A percentile compares a stretch with the other conserved stretches of the same genome.
These are phyloP conservation scores for Anticlea derivata DNA, from an alignment of 2,888 invertebrate species.

Conservation along the genomic window DNA sequence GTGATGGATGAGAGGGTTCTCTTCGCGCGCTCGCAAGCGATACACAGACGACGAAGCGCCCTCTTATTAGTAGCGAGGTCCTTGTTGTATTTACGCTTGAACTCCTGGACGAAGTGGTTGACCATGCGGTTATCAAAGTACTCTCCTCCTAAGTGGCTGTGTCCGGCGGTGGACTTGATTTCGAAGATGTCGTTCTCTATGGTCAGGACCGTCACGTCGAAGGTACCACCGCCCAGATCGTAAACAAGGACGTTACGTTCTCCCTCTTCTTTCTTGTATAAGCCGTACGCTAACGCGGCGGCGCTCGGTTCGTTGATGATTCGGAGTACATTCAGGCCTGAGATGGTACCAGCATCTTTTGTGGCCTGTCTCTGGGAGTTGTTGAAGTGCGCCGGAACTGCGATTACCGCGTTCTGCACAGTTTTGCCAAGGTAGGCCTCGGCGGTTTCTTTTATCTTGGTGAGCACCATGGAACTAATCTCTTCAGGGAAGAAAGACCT, in stretches of 20 bases:
- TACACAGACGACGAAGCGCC: slow-evolving; percentile 94
- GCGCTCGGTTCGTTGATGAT: slow-evolving; percentile 97
- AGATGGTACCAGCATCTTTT: slow-evolving; percentile 95
- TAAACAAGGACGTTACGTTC: slow-evolving; percentile 93
- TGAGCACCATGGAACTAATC: slow-evolving; percentile 95
- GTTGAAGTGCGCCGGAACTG: slow-evolving; percentile 96
- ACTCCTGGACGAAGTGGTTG: slow-evolving; percentile 94
- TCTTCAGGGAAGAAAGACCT: slow-evolving; percentile 96
- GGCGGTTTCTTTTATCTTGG: slow-evolving; percentile 96
- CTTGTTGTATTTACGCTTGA: slow-evolving; percentile 97
- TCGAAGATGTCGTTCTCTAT: slow-evolving; percentile 98
- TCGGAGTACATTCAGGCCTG: slow-evolving; percentile 94
- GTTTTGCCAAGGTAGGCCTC: slow-evolving; percentile 94
- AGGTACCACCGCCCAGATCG: slow-evolving; percentile 94
- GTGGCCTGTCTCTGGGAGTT: slow-evolving; percentile 96
- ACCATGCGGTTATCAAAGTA: slow-evolving; percentile 97
- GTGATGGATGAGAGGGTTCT: slow-evolving; percentile 93
- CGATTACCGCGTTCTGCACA: slow-evolving; percentile 94
- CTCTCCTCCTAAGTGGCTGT: slow-evolving; percentile 96
- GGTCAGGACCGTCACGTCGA: slow-evolving; percentile 97
- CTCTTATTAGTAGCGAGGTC: slow-evolving; percentile 94
- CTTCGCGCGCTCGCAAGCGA: slow-evolving; percentile 95
- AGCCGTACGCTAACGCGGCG: slow-evolving; percentile 95
- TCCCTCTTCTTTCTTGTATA: slow-evolving; percentile 92
- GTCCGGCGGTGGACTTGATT: slow-evolving; percentile 97